Percentiles rank a stretch among this genome's conserved stretches.
Conservation (phyloP, 1,140 invertebrate species). For the Drosophila bocki region DNA sequence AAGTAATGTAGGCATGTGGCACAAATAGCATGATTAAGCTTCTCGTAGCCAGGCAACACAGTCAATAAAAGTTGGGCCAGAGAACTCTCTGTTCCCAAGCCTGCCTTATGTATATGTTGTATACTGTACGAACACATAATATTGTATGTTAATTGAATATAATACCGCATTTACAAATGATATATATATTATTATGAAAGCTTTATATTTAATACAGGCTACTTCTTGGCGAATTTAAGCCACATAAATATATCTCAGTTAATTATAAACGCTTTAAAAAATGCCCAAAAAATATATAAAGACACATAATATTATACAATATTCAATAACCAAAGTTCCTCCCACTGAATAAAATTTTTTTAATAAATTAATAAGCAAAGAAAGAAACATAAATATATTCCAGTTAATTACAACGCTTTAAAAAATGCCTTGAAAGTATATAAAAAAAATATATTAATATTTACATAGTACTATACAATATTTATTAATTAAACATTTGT, state of each 20-base stretch:
- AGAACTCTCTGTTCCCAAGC: not conserved
- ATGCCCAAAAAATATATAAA: too few species aligned
- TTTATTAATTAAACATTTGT: too few species aligned
- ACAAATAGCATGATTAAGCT: slow-evolving; percentile 60
- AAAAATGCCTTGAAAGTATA: too few species aligned
- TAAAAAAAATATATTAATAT: too few species aligned
- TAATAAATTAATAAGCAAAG: too few species aligned
- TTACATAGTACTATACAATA: not conserved
- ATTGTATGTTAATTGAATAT: not conserved
- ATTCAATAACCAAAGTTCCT: too few species aligned
- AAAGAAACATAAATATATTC: too few species aligned
- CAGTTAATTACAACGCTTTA: too few species aligned
- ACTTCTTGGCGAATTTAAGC: not conserved
- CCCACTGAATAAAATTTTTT: too few species aligned
- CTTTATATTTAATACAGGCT: not conserved
- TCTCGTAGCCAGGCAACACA: slow-evolving; percentile 20
- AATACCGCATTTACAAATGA: not conserved
- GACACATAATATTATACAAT: too few species aligned
- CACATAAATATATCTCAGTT: not conserved
- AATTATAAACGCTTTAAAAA: not conserved
- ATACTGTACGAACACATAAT: not conserved
- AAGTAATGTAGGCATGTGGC: slow-evolving; percentile 35
- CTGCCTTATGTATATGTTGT: not conserved
- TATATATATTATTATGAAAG: not conserved
- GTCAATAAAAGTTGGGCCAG: slow-evolving; percentile 8